These are phyloP conservation scores for Monoplex corrugatus DNA, from an alignment of 2,888 invertebrate species.

Conservation along the genomic window DNA sequence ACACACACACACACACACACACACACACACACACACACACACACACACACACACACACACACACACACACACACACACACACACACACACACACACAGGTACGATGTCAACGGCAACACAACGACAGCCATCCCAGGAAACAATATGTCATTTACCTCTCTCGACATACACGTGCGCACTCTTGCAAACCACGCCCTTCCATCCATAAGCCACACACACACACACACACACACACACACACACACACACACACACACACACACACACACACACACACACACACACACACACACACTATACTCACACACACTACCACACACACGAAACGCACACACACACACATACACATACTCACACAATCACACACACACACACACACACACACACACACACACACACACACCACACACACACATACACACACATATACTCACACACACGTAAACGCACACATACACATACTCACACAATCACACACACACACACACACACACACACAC, in stretches of 20 bases:
- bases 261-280: constrained; percentile 21
- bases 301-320: not conserved
- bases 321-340: not conserved
- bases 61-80: not conserved
- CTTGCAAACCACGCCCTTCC: not conserved
- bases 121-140: too few species aligned
- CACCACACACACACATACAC: not conserved
- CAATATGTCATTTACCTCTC: too few species aligned
- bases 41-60: constrained; percentile 18
- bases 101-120: not conserved
- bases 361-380: not conserved
- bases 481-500: not conserved
- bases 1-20: not conserved
- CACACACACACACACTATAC: constrained; percentile 1
- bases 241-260: not conserved
- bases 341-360: not conserved
- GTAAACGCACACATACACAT: not conserved
- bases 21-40: not conserved
- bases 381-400: not conserved
- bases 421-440: constrained; percentile 31
- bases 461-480: not conserved
- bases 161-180: not conserved
- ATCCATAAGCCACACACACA: not conserved
- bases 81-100: not conserved
- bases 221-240: constrained; percentile 16